A percentile compares a stretch with the other conserved stretches of the same genome.
These are phyloP conservation scores for Drosophila fungiperda DNA, from an alignment of 2,888 invertebrate genomes.

Conservation along the genomic window DNA sequence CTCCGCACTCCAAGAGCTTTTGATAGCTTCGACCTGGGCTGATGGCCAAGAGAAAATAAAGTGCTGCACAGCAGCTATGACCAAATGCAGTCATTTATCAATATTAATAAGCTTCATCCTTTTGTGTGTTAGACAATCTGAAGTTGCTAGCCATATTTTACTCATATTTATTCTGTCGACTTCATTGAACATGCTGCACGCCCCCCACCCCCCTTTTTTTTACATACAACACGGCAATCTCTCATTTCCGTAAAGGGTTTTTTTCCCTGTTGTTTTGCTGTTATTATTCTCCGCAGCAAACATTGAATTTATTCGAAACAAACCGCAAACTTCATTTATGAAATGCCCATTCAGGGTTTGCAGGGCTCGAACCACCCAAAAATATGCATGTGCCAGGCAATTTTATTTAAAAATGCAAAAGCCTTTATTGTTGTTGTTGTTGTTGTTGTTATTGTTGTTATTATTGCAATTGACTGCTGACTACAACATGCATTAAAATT, in stretches of 20 bases:
- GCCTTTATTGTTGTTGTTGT: constrained; percentile 19
- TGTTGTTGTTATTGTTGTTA: constrained; percentile 33
- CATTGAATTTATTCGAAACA: constrained; percentile 39
- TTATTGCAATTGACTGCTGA: constrained; percentile 51
- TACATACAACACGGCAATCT: constrained; percentile 22
- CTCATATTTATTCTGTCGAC: neutral
- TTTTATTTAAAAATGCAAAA: constrained; percentile 70
- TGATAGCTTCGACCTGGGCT: constrained; percentile 9
- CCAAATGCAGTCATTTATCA: constrained; percentile 23
- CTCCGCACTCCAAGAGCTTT: neutral
- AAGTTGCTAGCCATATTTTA: constrained; percentile 5
- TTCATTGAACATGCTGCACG: constrained; percentile 1
- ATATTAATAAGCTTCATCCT: constrained; percentile 28
- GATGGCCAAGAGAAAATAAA: neutral
- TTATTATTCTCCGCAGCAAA: neutral
- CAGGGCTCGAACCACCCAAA: constrained; percentile 4
- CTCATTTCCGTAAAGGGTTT: constrained; percentile 25
- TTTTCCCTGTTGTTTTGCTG: neutral
- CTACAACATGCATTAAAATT: constrained; percentile 68
- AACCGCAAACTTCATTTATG: constrained; percentile 63
- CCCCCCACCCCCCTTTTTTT: neutral
- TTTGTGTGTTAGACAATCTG: constrained; percentile 8
- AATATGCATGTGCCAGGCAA: constrained; percentile 30
- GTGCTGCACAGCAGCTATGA: neutral
- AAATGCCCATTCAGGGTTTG: constrained; percentile 51